Conservation (phyloP, 2,797 vertebrate species). For the Dryobates pubescens region DNA sequence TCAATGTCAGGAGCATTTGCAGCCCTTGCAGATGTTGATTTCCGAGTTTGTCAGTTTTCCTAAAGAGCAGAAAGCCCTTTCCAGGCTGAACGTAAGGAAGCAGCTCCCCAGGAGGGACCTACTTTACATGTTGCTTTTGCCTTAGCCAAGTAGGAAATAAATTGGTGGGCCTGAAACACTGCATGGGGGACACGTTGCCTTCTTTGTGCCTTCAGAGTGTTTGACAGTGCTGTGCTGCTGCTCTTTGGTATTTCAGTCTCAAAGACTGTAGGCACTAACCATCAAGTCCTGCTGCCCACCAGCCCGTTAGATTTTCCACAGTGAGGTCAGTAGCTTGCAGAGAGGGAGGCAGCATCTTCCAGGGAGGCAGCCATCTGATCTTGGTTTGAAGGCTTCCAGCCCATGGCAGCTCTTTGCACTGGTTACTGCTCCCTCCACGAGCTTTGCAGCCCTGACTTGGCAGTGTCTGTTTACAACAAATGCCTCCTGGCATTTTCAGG, state of each 20-base stretch:
- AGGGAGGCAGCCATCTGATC: background rate
- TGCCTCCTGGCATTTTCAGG: background rate
- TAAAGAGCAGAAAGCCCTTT: background rate
- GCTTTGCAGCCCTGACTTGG: background rate
- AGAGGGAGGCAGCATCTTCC: background rate
- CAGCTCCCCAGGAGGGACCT: background rate
- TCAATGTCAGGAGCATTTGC: background rate
- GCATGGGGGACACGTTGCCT: background rate
- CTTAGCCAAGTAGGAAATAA: background rate
- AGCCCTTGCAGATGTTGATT: conserved; percentile 13
- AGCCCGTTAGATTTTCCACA: rapidly evolving
- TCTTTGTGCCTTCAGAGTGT: background rate
- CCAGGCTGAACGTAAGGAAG: background rate
- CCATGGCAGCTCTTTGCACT: background rate
- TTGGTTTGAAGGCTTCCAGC: background rate
- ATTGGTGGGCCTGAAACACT: background rate
- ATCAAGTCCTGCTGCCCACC: background rate
- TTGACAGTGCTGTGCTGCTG: background rate
- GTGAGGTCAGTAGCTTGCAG: background rate
- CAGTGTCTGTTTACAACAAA: background rate
- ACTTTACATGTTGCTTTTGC: background rate
- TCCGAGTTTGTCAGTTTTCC: conserved; percentile 10
- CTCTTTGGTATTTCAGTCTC: background rate
- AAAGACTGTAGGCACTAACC: background rate
- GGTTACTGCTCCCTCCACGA: background rate